These are phyloP conservation scores for Amphiura filiformis DNA, from an alignment of 35 echinoderm and acorn worm species.

Conservation along the genomic window DNA sequence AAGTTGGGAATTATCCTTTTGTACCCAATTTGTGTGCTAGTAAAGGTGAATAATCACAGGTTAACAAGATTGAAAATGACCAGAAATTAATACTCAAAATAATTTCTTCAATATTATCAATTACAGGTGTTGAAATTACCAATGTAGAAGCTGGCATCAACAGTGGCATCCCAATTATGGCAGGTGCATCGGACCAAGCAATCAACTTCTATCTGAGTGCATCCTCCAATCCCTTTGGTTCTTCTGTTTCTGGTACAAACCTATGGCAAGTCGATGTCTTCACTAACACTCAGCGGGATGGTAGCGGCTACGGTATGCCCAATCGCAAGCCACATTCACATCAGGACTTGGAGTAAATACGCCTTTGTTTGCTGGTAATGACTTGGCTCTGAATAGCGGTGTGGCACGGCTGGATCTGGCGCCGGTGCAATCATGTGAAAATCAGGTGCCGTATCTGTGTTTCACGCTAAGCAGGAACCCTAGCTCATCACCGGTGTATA, in stretches of 20 bases:
- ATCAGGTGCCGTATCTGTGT: conserved; percentile 30
- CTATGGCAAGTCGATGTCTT: conserved; percentile 71
- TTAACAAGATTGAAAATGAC: too few relatives aligned
- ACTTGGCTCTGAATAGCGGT: neutral
- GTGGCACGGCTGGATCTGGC: neutral
- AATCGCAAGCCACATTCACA: neutral
- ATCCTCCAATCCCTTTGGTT: conserved; percentile 33
- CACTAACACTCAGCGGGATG: conserved; percentile 35
- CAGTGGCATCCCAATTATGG: conserved; percentile 6
- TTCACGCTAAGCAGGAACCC: conserved; percentile 1
- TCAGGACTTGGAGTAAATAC: neutral
- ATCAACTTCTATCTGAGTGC: conserved; percentile 40
- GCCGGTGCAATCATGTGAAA: neutral
- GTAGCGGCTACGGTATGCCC: neutral
- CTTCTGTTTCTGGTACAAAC: conserved; percentile 65
- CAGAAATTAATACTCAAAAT: too few relatives aligned
- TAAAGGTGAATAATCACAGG: too few relatives aligned
- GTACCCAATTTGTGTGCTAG: too few relatives aligned
- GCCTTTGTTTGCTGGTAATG: neutral
- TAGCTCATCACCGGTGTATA: neutral
- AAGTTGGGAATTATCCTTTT: too few relatives aligned
- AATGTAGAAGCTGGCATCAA: conserved; percentile 12
- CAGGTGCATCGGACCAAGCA: conserved; percentile 11
- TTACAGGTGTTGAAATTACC: conserved; percentile 43
- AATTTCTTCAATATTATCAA: too few relatives aligned